Base-by-base conservation (phyloP, 2,797 vertebrate species). In the Nyctalus aviator region DNA sequence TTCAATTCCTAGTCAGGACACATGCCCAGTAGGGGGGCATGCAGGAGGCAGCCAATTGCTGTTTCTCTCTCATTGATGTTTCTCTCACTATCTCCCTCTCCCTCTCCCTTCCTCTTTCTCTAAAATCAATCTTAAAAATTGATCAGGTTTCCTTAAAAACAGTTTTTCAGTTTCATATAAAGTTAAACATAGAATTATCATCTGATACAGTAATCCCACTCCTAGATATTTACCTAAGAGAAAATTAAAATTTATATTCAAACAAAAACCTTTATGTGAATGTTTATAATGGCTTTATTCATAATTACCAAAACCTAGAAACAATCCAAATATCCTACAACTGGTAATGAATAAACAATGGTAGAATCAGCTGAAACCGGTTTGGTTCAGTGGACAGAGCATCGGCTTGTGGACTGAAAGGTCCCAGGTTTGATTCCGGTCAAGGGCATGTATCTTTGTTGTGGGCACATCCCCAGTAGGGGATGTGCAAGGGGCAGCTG, bases 161-260 rank as follows among this genome's bases (percentile, higher is more conserved):
- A 69, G 30, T 73, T 91, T 73, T 90, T 41, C 75, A 35, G 14
- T 96, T 92, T 86, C n/a, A 73, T 90, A 50, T 53, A 57, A 69
- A 57, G 64, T 90, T 83, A 92, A 79, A 73, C 20, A 66, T 55
- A 78, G 18, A 91, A 50, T 93, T 94, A n/a, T 57, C 62, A 76
- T 53, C 21, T 15, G 32, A 64, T 55, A 9, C 2, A 30, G 8
- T 3, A 44, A 53, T 84, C 25, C 41, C 37, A 41, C 13, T 41
- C 32, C 57, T 77, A 72, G 30, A 13, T 72, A 55, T 35, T 82
- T 83, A 77, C 27, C 9, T 20, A 95, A 59, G 50, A 68, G 21
- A 94, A 94, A 91, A 64, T 84, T 64, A 78, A 83, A 85, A 44
- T 91, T n/a, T 64, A 78, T 64, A 59, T 44, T 78, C 27, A 55